These are phyloP conservation scores for Schizothorax lantsangensis DNA, from an alignment of 2,797 vertebrate species.

Conservation along the genomic window DNA sequence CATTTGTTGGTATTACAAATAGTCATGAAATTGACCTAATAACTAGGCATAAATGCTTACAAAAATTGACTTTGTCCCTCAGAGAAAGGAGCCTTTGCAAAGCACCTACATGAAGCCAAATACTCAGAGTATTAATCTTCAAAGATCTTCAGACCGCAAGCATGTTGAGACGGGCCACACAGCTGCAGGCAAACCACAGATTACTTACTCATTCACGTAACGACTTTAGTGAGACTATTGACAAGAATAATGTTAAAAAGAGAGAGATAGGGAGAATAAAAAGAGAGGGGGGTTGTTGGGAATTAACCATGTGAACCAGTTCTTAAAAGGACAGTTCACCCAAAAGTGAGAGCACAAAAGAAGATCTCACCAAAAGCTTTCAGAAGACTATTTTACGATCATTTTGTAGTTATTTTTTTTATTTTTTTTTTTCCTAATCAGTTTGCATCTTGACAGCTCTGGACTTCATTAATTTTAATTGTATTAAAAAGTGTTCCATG, in stretches of 20 bases:
- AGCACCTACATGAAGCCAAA: too few species aligned
- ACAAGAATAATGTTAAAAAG: neutral
- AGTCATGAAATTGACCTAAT: too few species aligned
- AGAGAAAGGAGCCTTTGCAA: too few species aligned
- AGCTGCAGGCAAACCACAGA: conserved; percentile 30
- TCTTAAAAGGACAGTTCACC: neutral
- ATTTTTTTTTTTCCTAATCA: neutral
- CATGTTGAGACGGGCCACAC: neutral
- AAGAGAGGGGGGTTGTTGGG: conserved; percentile 17
- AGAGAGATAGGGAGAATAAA: neutral
- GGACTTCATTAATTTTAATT: neutral
- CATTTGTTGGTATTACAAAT: too few species aligned
- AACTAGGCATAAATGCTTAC: too few species aligned
- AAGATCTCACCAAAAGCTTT: neutral
- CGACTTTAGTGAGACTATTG: conserved; percentile 25
- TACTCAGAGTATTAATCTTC: too few species aligned
- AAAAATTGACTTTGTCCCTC: too few species aligned
- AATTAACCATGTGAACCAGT: conserved; percentile 1
- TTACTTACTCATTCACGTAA: conserved; percentile 33
- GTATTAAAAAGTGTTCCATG: neutral
- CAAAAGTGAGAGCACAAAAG: neutral
- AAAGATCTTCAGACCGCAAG: neutral
- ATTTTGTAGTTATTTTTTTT: neutral
- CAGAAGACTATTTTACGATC: neutral
- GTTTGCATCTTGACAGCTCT: neutral